Base-by-base conservation (phyloP, 37 sponge, comb jelly and placozoan species). In the Ianthella basta region DNA sequence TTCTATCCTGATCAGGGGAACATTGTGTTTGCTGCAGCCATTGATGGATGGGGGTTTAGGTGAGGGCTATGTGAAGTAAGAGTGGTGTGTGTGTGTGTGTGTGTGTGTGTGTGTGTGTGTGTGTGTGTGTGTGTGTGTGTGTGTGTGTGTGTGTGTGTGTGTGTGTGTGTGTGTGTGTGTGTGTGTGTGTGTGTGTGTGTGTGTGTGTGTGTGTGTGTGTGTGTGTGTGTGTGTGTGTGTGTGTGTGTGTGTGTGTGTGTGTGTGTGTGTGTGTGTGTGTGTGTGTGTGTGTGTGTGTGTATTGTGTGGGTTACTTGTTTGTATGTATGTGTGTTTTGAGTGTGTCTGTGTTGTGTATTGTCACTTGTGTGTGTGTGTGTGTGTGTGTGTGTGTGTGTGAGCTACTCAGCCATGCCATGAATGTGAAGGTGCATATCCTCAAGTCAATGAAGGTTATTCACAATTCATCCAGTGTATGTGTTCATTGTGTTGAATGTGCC, bases 41-140 rank as follows among this genome's bases (percentile, higher is more conserved):
- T 91, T 16, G 97, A 96, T 82, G 99, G 99, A 2, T 99, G 99
- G 99, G 99, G 97, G 16, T 99, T 99, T 86, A 83, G 98, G 98
- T 97, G 56, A 89, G 83, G 8, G 13, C 12, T 3, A 2, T 29
- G 50, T 3, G 50, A 44, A 8, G 50, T 44, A 8, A 44, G 50
- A 44, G 50, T 44, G 8, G 50, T 44, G 50, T 3, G 50, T 44
- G 50, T 3, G 50, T 3, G 6, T 8, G 3, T 8, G 8, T 3
- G 50, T 44, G 75, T 8, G 39, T 8, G 65, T 63, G 12, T n/a
- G 65, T 24, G 27, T 3, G 65, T 63, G 65, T 2, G 50, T 44
- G 50, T 44, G 50, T n/a, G 50, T 44, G 8, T 44, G 50, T 10
- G 50, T 44, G 50, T 44, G 50, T 44, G 50, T 44, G 50, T n/a